Percentiles rank a stretch among this genome's conserved stretches.
Conservation (phyloP, 53 echinoderm and acorn worm species). For the Echinometra lucunter region DNA sequence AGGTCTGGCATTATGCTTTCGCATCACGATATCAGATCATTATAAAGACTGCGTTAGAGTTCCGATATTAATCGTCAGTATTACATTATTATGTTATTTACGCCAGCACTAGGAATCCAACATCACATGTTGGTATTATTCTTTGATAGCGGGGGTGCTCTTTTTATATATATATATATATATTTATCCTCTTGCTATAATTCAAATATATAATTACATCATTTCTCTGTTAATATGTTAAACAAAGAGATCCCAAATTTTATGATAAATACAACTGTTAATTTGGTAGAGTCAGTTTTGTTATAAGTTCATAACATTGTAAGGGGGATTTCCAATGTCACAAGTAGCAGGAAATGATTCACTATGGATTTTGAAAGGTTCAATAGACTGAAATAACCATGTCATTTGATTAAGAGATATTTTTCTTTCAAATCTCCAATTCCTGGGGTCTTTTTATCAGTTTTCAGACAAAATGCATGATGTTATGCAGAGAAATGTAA, state of each 20-base stretch:
- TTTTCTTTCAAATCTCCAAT: no score
- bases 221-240: background rate
- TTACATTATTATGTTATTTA: background rate
- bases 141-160: background rate
- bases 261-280: background rate
- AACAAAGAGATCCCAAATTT: background rate
- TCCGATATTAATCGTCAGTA: background rate
- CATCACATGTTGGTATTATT: background rate
- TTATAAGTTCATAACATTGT: background rate
- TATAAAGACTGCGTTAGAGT: background rate
- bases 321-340: background rate
- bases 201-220: background rate
- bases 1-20: background rate
- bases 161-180: background rate
- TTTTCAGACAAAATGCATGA: background rate
- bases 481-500: background rate
- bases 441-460: background rate
- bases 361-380: background rate
- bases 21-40: background rate
- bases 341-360: background rate
- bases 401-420: no score
- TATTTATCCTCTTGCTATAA: background rate
- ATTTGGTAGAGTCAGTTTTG: background rate
- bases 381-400: no score
- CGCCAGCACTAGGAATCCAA: background rate